Evolutionary conservation across 37 sponge, comb jelly and placozoan genomes (phyloP), one percentile per base, ranked within the genome.

Genomic region (Hormiphora californensis): DNA sequence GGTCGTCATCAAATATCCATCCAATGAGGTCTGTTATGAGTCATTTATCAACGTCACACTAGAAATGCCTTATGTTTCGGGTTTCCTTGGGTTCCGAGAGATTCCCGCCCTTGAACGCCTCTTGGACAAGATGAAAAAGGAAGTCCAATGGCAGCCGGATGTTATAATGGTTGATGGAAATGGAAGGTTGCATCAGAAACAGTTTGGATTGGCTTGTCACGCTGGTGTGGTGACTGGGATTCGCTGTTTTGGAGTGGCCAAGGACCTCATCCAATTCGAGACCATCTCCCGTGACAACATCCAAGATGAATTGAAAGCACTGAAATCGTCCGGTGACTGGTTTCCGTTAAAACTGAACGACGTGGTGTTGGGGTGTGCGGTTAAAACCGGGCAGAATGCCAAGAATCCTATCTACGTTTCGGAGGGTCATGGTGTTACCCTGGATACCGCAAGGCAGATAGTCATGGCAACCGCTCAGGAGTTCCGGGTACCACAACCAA

Each of bases 91-190:
- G 22, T 98, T 98, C 87, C 55, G 99, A 78, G 99, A 98, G 57
- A 93, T 91, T 0, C 89, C 88, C 5, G 89, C 88, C 62, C 81
- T 98, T n/a, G 27, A 87, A 21, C 85, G 90, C 0, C 55, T 92
- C 38, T 41, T 98, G 39, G 63, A 90, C 4, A 65, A 49, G 7
- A 54, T 95, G 39, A 61, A 69, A 43, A 1, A 62, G 0, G 19
- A 90, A 0, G 39, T 44, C n/a, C 92, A 91, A 32, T 43, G 90
- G 0, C 39, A 87, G 0, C 96, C 95, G 15, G 93, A 94, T 86
- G 89, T 94, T 1, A 86, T 98, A 36, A 23, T 98, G 54, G 95
- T 98, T 11, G 99, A 98, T 92, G 99, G 99, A 7, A 98, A 98
- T 91, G 99, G 99, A 35, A 55, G 95, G 17, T 90, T 98, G 28